Percentiles rank a stretch among this genome's conserved stretches.
These are phyloP conservation scores for Eidolon dupreanum DNA, from an alignment of 2,797 vertebrate genomes.

Conservation along the genomic window DNA sequence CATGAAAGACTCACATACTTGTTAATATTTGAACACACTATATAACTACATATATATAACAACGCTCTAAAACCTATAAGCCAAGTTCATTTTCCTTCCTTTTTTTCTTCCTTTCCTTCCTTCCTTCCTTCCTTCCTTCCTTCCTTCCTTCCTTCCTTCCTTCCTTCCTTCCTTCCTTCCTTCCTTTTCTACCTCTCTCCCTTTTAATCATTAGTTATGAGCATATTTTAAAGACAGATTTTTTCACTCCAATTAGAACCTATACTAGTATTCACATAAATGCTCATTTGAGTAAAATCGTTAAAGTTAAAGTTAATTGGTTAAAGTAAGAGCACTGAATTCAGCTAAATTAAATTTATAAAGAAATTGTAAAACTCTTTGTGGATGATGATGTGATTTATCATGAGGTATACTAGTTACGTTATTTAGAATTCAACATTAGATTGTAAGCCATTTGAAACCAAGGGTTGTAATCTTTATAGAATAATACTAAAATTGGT, in stretches of 20 bases:
- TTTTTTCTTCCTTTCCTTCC: background rate
- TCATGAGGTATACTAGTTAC: background rate
- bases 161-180: background rate
- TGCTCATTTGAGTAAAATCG: background rate
- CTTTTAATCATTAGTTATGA: background rate
- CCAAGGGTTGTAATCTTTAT: background rate
- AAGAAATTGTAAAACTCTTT: background rate
- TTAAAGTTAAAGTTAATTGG: background rate
- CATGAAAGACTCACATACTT: background rate
- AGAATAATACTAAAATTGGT: background rate
- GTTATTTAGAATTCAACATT: background rate
- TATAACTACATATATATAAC: background rate
- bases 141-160: background rate
- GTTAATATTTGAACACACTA: background rate
- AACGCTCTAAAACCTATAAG: background rate
- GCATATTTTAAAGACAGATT: background rate
- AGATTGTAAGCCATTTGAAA: background rate
- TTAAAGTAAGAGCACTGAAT: background rate
- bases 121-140: background rate
- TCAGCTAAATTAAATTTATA: background rate
- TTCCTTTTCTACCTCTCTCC: background rate
- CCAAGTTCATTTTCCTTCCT: background rate
- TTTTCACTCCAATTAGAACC: background rate
- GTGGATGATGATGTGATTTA: background rate
- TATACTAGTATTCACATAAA: background rate